phyloP scores from a whole-genome alignment of 2,797 vertebrate species.

The Hirundo rustica region DNA sequence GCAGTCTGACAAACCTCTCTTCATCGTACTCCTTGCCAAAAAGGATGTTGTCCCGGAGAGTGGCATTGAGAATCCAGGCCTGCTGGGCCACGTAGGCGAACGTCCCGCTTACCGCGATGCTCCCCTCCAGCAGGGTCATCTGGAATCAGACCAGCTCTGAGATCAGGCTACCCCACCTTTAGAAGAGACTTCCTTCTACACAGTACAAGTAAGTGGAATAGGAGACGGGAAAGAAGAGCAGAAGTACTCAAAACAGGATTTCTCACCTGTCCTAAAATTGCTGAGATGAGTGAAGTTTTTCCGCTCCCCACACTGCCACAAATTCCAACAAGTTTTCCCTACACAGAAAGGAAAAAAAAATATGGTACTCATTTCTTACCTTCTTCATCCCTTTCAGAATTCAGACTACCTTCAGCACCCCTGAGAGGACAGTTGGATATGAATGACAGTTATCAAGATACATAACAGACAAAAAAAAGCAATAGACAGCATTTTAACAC shows the following conservation, averaged over 20 bases:
- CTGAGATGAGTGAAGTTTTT: constrained; percentile 91
- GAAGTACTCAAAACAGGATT: neutral
- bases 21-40: constrained; percentile 91
- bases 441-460: neutral
- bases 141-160: constrained; percentile 46
- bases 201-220: neutral
- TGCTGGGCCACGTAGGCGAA: constrained; percentile 94
- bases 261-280: constrained; percentile 91
- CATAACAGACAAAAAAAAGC: neutral
- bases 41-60: constrained; percentile 90
- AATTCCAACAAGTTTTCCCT: constrained; percentile 91
- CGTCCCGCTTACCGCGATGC: constrained; percentile 83
- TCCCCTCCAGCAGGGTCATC: constrained; percentile 90
- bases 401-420: neutral
- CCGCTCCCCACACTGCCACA: constrained; percentile 93
- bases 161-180: neutral
- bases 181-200: neutral
- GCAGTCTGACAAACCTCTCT: constrained; percentile 80
- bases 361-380: neutral
- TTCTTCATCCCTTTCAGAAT: neutral
- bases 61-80: constrained; percentile 91
- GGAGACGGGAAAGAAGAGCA: neutral
- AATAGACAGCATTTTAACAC: neutral
- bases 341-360: neutral
- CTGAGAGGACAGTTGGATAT: neutral